These are phyloP conservation scores for Globodera ellingtonae DNA, from an alignment of 1,140 invertebrate species.

Conservation along the genomic window DNA sequence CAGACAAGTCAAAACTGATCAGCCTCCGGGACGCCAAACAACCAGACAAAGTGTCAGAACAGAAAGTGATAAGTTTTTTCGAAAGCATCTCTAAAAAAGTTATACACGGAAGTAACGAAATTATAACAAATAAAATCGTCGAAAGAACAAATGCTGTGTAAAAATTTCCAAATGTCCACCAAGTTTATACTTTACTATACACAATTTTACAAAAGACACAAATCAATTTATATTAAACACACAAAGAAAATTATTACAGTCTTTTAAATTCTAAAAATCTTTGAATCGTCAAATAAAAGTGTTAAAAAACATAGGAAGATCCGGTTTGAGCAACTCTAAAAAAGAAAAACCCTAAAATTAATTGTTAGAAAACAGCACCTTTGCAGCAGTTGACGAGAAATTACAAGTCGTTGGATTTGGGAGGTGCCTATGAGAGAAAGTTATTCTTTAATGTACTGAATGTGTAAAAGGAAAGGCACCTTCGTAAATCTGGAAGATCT, in stretches of 20 bases:
- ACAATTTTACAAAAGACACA: background rate
- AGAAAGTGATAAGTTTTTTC: background rate
- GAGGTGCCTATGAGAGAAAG: constrained; percentile 65
- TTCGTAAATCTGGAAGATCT: constrained; percentile 98
- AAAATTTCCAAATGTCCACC: no score
- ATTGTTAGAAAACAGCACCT: background rate
- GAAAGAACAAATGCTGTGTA: no score
- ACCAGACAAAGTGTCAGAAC: background rate
- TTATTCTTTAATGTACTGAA: constrained; percentile 73
- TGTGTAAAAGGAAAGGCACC: constrained; percentile 68
- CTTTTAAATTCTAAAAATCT: no score
- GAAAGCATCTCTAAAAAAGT: constrained; percentile 4
- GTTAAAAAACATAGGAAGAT: constrained; percentile 22
- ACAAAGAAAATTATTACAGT: background rate
- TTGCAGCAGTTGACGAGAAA: constrained; percentile 75
- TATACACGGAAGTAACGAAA: no score
- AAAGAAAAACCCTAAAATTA: background rate
- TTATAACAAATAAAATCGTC: no score
- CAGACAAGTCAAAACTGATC: constrained; percentile 52
- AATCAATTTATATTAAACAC: background rate
- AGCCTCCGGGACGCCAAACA: background rate
- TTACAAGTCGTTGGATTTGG: constrained; percentile 93
- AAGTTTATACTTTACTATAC: no score
- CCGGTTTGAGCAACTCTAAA: constrained; percentile 45
- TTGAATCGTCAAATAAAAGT: background rate